Evolutionary conservation across 2,888 invertebrate species (phyloP), one percentile per base, ranked within the genome.

Genomic region (Colostygia pectinataria): DNA sequence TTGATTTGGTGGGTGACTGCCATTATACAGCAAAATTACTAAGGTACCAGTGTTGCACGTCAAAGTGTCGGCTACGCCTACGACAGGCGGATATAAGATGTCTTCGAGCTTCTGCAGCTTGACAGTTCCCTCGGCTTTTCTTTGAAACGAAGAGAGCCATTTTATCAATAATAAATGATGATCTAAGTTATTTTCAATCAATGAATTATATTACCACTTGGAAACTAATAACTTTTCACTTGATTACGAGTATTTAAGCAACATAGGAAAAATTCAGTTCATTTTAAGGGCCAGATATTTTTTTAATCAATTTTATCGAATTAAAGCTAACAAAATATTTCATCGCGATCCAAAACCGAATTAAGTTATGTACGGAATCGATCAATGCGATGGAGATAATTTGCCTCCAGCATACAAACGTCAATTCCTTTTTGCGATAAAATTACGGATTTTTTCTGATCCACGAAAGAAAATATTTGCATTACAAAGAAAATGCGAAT

Each of bases 41-140:
- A 5, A 9, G 15, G 10, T 18, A 15, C 4, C 9, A 25, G 27
- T 37, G 36, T 40, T 13, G 44, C 36, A 43, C 20, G 34, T 37
- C 32, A 38, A 28, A 32, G 20, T 23, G 40, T 36, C 44, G 31
- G 42, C 27, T 51, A 24, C 8, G 24, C 13, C 12, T 34, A 43
- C 36, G 50, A 50, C 49, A 50, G 29, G 39, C 39, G 50, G 44
- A 50, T 44, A 50, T 50, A 44, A 50, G 29, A 44, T 44, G 44
- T 40, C 39, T 36, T 40, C 25, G 33, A 31, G 29, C 38, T 38
- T 37, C 32, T 38, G 31, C 32, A 14, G 20, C 20, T 23, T 37
- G 31, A 32, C 18, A 23, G 10, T 39, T 38, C 31, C 13, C 36
- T 42, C 37, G 34, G 46, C 29, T 32, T 32, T 33, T 5, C 10